Evolutionary conservation across 2,113 vertebrate genomes (phyloP).

Genomic region (Pongo abelii): DNA sequence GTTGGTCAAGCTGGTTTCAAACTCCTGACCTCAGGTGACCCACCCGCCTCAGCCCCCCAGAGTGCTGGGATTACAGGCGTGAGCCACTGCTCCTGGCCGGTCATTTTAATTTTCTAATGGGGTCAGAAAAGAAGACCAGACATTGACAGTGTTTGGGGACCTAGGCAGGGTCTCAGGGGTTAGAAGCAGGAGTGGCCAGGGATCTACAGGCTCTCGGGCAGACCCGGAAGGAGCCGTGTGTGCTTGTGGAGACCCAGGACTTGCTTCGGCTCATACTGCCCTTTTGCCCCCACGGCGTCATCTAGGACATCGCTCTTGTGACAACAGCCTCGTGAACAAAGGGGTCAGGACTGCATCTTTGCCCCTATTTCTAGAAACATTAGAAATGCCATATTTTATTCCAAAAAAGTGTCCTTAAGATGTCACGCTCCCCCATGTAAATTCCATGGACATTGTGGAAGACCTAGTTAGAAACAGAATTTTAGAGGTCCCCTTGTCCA

Average conservation of each 20-base stretch:
- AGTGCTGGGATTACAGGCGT: too few relatives aligned
- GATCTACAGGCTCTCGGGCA: not conserved
- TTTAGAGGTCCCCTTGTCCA: not conserved
- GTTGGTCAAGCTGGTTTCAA: too few relatives aligned
- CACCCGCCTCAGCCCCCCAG: too few relatives aligned
- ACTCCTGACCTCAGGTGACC: too few relatives aligned
- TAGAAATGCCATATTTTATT: not conserved
- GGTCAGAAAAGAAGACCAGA: not conserved
- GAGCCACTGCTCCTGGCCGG: too few relatives aligned
- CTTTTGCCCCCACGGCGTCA: accelerated
- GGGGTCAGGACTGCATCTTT: not conserved
- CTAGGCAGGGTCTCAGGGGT: not conserved
- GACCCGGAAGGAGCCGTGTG: accelerated
- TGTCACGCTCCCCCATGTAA: accelerated
- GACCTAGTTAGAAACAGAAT: not conserved
- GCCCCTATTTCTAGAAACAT: not conserved
- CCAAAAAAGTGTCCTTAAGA: not conserved
- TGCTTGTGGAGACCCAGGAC: not conserved
- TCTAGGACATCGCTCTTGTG: accelerated
- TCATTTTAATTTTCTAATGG: not conserved
- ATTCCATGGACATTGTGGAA: not conserved
- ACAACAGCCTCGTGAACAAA: accelerated
- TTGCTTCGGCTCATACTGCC: accelerated
- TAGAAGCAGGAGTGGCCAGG: too few relatives aligned
- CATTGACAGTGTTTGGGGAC: too few relatives aligned